Conservation (phyloP, 1,140 invertebrate genomes). For the Helicoverpa zea region DNA sequence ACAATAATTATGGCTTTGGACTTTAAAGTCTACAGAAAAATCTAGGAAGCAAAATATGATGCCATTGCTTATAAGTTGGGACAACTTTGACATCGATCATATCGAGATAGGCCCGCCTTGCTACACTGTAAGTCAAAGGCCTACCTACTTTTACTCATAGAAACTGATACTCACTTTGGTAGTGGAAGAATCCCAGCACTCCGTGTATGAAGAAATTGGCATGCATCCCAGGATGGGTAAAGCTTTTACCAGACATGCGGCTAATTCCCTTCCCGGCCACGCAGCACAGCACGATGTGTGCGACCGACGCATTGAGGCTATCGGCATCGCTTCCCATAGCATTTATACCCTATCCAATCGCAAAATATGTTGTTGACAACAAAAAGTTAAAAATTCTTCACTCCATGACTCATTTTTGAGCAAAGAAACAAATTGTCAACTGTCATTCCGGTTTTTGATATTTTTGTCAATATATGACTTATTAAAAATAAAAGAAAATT, state of each 20-base stretch:
- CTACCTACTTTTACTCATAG: no score
- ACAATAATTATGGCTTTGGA: not conserved
- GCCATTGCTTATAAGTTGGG: no score
- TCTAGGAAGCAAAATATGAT: no score
- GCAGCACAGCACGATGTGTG: constrained; percentile 73
- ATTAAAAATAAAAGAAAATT: not conserved
- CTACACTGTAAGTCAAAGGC: no score
- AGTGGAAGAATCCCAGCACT: constrained; percentile 74
- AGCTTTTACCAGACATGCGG: constrained; percentile 60
- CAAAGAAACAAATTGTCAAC: constrained; percentile 6
- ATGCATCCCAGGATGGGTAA: constrained; percentile 78
- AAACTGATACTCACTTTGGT: constrained; percentile 67
- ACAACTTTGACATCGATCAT: no score
- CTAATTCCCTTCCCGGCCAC: constrained; percentile 71
- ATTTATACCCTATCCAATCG: constrained; percentile 39
- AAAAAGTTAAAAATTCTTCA: constrained; percentile 11
- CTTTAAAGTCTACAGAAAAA: not conserved
- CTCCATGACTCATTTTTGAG: constrained; percentile 7
- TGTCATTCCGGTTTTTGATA: constrained; percentile 8
- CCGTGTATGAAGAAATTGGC: constrained; percentile 78
- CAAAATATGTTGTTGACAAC: constrained; percentile 49
- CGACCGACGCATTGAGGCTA: constrained; percentile 70
- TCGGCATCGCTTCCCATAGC: constrained; percentile 69
- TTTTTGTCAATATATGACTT: not conserved
- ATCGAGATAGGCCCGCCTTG: no score